These are phyloP conservation scores for Noturus placidus DNA, from an alignment of 2,113 vertebrate species.

Conservation along the genomic window DNA sequence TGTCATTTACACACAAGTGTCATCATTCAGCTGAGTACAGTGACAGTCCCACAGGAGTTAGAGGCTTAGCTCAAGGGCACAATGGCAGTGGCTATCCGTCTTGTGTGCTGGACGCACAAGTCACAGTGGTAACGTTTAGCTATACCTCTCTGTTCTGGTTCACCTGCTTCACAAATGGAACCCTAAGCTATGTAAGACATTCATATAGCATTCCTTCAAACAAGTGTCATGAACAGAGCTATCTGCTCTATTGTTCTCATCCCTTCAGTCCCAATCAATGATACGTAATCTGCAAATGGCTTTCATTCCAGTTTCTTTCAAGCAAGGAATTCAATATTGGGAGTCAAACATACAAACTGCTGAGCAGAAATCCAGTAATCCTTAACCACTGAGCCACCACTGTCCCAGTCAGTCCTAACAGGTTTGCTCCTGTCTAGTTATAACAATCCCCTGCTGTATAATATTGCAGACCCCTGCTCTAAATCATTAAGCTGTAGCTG, in stretches of 20 bases:
- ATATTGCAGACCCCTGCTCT: background rate
- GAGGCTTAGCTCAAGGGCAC: background rate
- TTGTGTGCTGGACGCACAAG: background rate
- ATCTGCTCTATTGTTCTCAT: background rate
- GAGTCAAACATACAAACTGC: background rate
- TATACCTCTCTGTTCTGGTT: background rate
- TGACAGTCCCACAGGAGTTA: background rate
- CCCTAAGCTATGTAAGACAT: background rate
- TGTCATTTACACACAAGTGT: conserved; percentile 33
- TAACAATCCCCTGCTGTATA: background rate
- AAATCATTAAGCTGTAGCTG: background rate
- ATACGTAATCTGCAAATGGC: background rate
- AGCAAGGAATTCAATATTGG: background rate
- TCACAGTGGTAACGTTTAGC: background rate
- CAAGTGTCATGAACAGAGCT: background rate
- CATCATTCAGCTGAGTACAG: conserved; percentile 7
- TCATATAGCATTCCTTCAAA: background rate
- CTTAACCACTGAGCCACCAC: background rate
- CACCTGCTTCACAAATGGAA: background rate
- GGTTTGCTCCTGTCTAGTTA: background rate
- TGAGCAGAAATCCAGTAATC: background rate
- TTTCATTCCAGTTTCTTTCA: background rate
- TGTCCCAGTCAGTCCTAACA: background rate
- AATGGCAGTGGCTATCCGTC: background rate
- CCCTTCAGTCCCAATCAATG: background rate